phyloP scores from a whole-genome alignment of 2,797 vertebrate genomes.

The Antennarius maculatus region DNA sequence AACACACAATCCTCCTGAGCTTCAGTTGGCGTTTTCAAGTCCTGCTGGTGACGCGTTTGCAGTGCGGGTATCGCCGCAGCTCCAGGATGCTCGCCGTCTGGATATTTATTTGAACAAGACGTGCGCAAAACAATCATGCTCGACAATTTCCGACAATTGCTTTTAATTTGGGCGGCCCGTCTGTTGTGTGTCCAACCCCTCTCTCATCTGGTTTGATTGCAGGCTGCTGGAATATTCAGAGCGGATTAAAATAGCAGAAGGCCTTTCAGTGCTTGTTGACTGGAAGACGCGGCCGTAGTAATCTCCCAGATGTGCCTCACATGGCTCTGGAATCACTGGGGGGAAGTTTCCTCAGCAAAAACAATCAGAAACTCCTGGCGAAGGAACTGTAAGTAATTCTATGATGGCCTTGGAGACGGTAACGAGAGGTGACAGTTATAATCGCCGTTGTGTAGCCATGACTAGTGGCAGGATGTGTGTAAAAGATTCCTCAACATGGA shows the following conservation, averaged over 20 bases:
- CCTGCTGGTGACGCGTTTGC: constrained; percentile 5
- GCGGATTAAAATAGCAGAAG: constrained; percentile 74
- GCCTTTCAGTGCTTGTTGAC: constrained; percentile 56
- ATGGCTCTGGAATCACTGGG: constrained; percentile 65
- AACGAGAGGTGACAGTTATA: constrained; percentile 71
- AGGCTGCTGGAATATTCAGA: constrained; percentile 66
- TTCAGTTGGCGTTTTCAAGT: constrained; percentile 20
- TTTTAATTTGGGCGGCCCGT: constrained; percentile 58
- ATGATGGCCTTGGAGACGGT: constrained; percentile 63
- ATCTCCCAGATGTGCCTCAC: constrained; percentile 77
- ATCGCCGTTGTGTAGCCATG: constrained; percentile 58
- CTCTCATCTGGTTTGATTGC: constrained; percentile 70
- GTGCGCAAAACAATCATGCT: constrained; percentile 53
- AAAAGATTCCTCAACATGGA: constrained; percentile 57
- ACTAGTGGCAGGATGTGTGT: constrained; percentile 48
- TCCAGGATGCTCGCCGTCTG: constrained; percentile 36
- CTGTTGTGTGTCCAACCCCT: constrained; percentile 63
- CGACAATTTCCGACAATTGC: constrained; percentile 62
- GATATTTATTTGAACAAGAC: constrained; percentile 53
- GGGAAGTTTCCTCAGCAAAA: constrained; percentile 68
- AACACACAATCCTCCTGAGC: neutral
- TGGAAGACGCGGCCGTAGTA: constrained; percentile 52
- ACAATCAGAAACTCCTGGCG: constrained; percentile 71
- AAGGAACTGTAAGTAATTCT: constrained; percentile 58
- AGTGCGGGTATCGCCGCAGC: neutral